Evolutionary conservation across 1,140 invertebrate species (phyloP).

Genomic region (Eubasilissa regina): DNA sequence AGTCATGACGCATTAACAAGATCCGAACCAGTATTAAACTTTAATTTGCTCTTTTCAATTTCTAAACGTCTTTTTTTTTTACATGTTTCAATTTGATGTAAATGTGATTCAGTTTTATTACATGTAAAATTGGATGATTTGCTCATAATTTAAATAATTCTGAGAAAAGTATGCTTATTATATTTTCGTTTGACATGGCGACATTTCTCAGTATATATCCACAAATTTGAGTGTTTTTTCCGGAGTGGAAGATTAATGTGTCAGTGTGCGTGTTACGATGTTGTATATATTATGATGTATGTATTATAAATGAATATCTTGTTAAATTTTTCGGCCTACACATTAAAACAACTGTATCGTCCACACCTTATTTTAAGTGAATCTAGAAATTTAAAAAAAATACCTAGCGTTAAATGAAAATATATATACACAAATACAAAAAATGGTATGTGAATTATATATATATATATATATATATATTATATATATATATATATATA

Average conservation of each 20-base stretch:
- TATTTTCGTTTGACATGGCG: too few relatives aligned
- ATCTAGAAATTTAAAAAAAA: constrained; percentile 34
- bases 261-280: constrained; percentile 25
- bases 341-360: constrained; percentile 49
- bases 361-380: constrained; percentile 34
- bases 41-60: too few relatives aligned
- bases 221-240: background rate
- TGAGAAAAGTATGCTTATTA: too few relatives aligned
- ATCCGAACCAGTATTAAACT: too few relatives aligned
- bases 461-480: constrained; percentile 13
- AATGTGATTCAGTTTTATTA: too few relatives aligned
- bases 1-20: too few relatives aligned
- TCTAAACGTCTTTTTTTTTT: too few relatives aligned
- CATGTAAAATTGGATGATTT: too few relatives aligned
- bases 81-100: too few relatives aligned
- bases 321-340: constrained; percentile 47
- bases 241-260: background rate
- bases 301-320: constrained; percentile 35
- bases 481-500: constrained; percentile 13
- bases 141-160: too few relatives aligned
- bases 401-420: constrained; percentile 36
- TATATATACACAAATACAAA: background rate
- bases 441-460: background rate
- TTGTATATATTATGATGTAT: constrained; percentile 42
- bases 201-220: too few relatives aligned